Conservation (phyloP, 2,888 invertebrate genomes). For the Drosophila heteroneura region DNA sequence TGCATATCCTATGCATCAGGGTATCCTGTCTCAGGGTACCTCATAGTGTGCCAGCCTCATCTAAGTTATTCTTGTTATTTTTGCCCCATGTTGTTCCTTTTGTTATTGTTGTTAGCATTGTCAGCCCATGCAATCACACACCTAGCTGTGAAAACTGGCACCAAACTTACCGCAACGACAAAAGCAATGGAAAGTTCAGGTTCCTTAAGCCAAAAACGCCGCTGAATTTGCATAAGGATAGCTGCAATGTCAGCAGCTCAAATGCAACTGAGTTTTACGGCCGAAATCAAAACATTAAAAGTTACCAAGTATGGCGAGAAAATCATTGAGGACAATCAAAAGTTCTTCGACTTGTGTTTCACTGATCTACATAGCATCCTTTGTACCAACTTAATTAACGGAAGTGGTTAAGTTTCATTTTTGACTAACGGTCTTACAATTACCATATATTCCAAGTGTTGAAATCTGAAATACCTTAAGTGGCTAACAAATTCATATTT, state of each 20-base stretch:
- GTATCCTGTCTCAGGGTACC: not conserved
- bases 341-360: slow-evolving; percentile 22
- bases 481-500: not conserved
- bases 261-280: slow-evolving; percentile 21
- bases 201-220: slow-evolving; percentile 57
- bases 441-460: not conserved
- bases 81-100: not conserved
- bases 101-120: slow-evolving; percentile 33
- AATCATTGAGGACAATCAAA: slow-evolving; percentile 40
- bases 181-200: slow-evolving; percentile 51
- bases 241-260: slow-evolving; percentile 41
- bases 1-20: no score
- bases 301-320: slow-evolving; percentile 33
- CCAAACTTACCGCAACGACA: slow-evolving; percentile 42
- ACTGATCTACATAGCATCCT: slow-evolving; percentile 19
- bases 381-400: slow-evolving; percentile 27
- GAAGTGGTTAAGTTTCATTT: not conserved
- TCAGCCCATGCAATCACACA: slow-evolving; percentile 31
- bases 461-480: not conserved
- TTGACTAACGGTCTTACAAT: not conserved
- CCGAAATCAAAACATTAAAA: slow-evolving; percentile 26
- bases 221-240: slow-evolving; percentile 63
- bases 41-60: not conserved
- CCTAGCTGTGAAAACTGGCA: slow-evolving; percentile 43
- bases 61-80: not conserved